Conservation (phyloP, 1,140 invertebrate species). For the Dryas iulia region DNA sequence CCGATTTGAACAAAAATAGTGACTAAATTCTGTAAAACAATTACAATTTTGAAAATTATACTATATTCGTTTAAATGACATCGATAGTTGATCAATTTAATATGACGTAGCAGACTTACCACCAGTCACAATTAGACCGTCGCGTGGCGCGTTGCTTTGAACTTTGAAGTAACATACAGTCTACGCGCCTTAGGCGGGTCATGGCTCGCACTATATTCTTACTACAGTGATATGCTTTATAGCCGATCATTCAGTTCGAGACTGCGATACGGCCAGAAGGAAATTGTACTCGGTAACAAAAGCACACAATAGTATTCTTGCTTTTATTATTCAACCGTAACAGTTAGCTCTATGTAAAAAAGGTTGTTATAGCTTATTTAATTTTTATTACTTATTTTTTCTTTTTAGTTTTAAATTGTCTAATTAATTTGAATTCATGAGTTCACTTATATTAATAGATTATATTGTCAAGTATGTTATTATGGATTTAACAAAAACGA, state of each 20-base stretch:
- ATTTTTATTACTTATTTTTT: not conserved
- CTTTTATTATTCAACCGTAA: not conserved
- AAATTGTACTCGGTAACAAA: slow-evolving; percentile 58
- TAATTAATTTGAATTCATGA: no score
- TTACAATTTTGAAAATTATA: no score
- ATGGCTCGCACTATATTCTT: slow-evolving; percentile 34
- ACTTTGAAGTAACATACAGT: slow-evolving; percentile 22
- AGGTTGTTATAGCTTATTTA: not conserved
- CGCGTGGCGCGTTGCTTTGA: slow-evolving; percentile 23
- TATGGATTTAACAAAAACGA: no score
- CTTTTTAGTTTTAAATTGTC: not conserved
- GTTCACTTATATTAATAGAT: no score
- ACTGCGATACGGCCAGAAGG: slow-evolving; percentile 49
- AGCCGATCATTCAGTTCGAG: slow-evolving; percentile 60
- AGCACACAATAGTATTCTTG: slow-evolving; percentile 8
- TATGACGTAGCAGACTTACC: slow-evolving; percentile 21
- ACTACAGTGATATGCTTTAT: slow-evolving; percentile 45
- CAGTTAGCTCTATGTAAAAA: not conserved
- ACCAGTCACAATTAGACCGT: slow-evolving; percentile 31
- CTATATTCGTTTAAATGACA: not conserved
- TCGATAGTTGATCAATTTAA: slow-evolving; percentile 20
- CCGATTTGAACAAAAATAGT: no score
- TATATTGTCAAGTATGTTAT: not conserved
- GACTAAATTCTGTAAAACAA: no score
- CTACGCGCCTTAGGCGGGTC: slow-evolving; percentile 23